Base-by-base conservation (phyloP, 2,888 invertebrate species). In the Protodeltote pygarga region DNA sequence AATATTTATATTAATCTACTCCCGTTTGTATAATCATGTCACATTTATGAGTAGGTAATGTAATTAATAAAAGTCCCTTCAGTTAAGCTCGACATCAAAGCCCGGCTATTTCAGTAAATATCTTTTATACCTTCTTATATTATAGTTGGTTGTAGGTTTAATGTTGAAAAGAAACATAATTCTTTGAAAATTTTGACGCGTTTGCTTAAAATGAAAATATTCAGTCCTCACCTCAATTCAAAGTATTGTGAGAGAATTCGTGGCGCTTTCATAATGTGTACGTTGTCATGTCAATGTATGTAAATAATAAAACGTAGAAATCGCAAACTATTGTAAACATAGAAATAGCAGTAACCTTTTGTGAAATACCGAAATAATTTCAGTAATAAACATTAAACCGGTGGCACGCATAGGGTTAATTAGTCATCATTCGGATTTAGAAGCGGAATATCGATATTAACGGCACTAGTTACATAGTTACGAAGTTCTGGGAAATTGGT, bases 311-410 rank as follows among this genome's bases (percentile, higher is more conserved):
- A 47, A 54, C 42, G 29, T 28, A 42, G 38, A 47, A 49, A 55
- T 34, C 50, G 48, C 49, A 66, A 55, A 37, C 54, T 34, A 53
- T 47, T 50, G 34, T 59, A 58, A 59, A 66, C 60, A 68, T 51
- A 28, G 35, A 66, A 65, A 61, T 62, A 53, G 45, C 61, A 62
- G 65, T 64, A 72, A 64, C 62, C 34, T 60, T 47, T 66, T 69
- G 71, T 60, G 62, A 69, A n/a, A 59, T 60, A 61, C 73, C 60
- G 65, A 76, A 81, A 77, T 81, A 76, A 71, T 57, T 71, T 67
- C 63, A 55, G 40, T 47, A 60, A 71, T 77, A 75, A 77, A 78
- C 74, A 69, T 72, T 58, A 65, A 63, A 58, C 62, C 55, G 33
- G 51, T 50, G 52, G 63, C 55, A 63, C 67, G 59, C 60, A 54